Conservation (phyloP, 2,113 vertebrate species). For the Sialia sialis region DNA sequence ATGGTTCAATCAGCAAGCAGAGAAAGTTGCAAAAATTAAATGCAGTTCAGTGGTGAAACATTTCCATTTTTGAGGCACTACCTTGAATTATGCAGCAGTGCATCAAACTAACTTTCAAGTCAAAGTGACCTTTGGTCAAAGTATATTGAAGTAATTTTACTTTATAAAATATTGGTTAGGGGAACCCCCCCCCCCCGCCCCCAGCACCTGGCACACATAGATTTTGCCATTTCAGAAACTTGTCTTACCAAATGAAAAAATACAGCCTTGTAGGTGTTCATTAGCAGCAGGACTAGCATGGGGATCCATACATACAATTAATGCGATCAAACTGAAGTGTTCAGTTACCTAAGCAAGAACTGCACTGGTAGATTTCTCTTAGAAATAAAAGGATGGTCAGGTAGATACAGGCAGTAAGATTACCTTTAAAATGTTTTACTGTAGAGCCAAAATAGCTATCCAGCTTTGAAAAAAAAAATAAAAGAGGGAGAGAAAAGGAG, state of each 20-base stretch:
- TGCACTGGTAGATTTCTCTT: background rate
- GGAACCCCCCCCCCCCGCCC: background rate
- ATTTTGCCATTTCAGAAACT: background rate
- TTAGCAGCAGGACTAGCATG: background rate
- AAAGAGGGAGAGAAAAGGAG: background rate
- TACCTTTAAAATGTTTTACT: constrained; percentile 74
- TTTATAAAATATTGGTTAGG: background rate
- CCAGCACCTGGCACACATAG: background rate
- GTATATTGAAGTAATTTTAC: background rate
- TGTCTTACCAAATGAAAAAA: background rate
- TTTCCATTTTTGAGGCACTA: background rate
- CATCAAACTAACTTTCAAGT: constrained; percentile 4
- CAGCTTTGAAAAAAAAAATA: background rate
- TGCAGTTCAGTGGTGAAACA: background rate
- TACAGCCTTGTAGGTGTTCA: background rate
- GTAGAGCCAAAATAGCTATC: constrained; percentile 67
- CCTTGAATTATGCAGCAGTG: background rate
- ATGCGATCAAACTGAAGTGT: background rate
- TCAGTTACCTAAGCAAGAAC: constrained; percentile 1
- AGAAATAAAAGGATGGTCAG: constrained; percentile 28
- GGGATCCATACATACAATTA: background rate
- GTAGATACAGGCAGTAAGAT: constrained; percentile 51
- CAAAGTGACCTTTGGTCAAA: constrained; percentile 26
- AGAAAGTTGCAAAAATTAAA: background rate
- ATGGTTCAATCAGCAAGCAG: background rate